Evolutionary conservation across 2,113 vertebrate species (phyloP), one percentile per base, ranked within the genome.

Genomic region (Lynx canadensis): DNA sequence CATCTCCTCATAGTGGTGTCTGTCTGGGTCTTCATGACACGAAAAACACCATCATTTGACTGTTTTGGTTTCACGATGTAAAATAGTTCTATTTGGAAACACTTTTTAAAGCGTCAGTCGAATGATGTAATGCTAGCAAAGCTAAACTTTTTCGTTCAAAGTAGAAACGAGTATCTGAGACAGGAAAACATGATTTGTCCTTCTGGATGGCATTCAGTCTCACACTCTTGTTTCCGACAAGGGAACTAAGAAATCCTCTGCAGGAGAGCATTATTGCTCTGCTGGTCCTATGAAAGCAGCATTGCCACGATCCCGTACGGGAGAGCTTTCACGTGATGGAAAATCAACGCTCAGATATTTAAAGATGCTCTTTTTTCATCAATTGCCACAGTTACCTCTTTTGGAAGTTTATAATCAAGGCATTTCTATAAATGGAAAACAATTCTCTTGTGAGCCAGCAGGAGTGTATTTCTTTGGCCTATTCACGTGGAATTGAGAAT

Each of bases 11-110:
- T 19, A 41, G 25, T 33, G 10, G 11, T 71, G 29, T 79, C 66
- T 50, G 5, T 38, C 71, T 60, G 50, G 88, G 91, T 96, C 50
- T 92, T 86, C 31, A 11, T 87, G 84, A 94, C 92, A 95, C 38
- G 15, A 84, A 86, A 78, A 95, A 48, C 69, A 31, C 13, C 36
- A 38, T 89, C 52, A 76, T 88, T 83, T 66, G 8, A 19, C 23
- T 81, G 29, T 33, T 95, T 92, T 9, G 14, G n/a, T 57, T 93
- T 94, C 52, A n/a, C 41, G 6, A 93, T 68, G 5, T 50, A 50
- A 50, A 83, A 63, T 23, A 69, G n/a, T 71, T 66, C n/a, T 66
- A 66, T 92, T 87, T 68, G 48, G 63, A 79, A 38, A 13, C 55
- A 33, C 63, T 76, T 48, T 92, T 92, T 21, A 63, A 69, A 78